Evolutionary conservation across 2,113 vertebrate genomes (phyloP).

Genomic region (Xenus cinereus): DNA sequence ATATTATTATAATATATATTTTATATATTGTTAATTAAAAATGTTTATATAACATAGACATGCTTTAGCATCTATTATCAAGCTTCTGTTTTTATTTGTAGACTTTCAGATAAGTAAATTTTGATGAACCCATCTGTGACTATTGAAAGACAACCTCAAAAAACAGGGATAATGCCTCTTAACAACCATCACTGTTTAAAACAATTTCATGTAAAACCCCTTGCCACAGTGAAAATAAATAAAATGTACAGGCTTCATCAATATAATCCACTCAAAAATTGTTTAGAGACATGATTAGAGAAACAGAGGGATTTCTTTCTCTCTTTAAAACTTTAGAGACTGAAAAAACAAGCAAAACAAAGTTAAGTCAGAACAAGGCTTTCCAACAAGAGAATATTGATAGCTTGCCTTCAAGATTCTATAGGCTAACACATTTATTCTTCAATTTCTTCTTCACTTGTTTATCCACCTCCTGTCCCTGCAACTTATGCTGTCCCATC

Average conservation of each 20-base stretch:
- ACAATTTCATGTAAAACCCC: not conserved
- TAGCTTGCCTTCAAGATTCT: not conserved
- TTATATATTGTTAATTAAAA: not conserved
- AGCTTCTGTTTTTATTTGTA: not conserved
- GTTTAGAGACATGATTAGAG: not conserved
- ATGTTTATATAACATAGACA: not conserved
- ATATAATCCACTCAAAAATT: not conserved
- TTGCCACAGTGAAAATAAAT: not conserved
- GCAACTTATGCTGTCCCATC: not conserved
- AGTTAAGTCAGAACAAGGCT: not conserved
- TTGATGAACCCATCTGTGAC: not conserved
- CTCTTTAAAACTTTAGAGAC: not conserved
- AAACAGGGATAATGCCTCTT: not conserved
- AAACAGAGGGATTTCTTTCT: not conserved
- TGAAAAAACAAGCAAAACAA: not conserved
- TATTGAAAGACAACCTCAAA: not conserved
- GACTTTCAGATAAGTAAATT: not conserved
- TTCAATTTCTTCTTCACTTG: not conserved
- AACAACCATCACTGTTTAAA: not conserved
- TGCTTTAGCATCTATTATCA: not conserved
- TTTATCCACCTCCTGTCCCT: not conserved
- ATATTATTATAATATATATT: not conserved
- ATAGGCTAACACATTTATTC: not conserved
- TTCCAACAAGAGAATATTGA: not conserved
- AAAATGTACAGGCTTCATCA: not conserved